Evolutionary conservation across 2,113 vertebrate genomes (phyloP), one percentile per base, ranked within the genome.

Genomic region (Saccopteryx bilineata): DNA sequence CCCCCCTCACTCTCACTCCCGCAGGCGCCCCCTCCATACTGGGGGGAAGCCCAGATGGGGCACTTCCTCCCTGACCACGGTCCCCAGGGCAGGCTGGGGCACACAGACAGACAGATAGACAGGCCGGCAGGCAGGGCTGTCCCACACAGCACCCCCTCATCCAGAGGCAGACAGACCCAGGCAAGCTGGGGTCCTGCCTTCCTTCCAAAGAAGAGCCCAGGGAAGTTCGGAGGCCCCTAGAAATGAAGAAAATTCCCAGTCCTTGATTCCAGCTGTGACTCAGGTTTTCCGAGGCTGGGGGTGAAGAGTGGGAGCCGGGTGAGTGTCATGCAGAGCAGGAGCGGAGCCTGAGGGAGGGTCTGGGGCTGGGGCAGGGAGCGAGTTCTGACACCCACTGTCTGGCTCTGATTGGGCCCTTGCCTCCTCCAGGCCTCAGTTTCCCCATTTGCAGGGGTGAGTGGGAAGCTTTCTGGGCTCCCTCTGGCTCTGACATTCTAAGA

Each of bases 231-330:
- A 50, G 90, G 79, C 52, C 79, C 78, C 78, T 95, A 52, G 33
- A 93, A 85, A 3, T 26, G 52, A 65, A 76, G 86, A 82, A 95
- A 90, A 78, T 24, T 93, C 93, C 81, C 76, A 0, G 0, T 19
- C 52, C 71, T 21, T 0, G 21, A 24, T 17, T 90, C 94, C 94
- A 78, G 56, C 88, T 52, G 85, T 96, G 97, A 96, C 87, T 95
- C 96, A 94, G 88, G 93, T 24, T 96, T 97, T 97, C 96, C 96
- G 3, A 69, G 76, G 56, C 87, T 72, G 28, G 0, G 92, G 87
- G 92, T 46, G 17, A 92, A 68, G 94, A 33, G 87, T 17, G 61
- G 90, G 71, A 76, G 61, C 76, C 1, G 8, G 17, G 23, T n/a
- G 12, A 10, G 39, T 31, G 50, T 18, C 1, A 60, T 31, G 28